phyloP scores from a whole-genome alignment of 2,113 vertebrate genomes.

The Rhipidura dahli region DNA sequence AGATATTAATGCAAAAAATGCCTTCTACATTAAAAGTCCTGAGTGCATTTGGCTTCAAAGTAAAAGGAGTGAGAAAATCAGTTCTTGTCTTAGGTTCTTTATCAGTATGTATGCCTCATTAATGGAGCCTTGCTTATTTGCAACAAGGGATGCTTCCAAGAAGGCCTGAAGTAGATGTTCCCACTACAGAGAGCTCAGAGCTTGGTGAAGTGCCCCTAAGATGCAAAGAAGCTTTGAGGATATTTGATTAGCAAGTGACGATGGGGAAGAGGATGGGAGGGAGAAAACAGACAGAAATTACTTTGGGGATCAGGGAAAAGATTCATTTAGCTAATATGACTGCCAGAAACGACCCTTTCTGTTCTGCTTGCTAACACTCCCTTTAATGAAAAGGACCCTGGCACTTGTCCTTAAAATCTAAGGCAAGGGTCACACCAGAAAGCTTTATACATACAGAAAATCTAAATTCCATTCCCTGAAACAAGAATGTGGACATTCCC shows the following conservation, averaged over 20 bases:
- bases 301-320: not conserved
- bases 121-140: not conserved
- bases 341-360: not conserved
- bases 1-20: not conserved
- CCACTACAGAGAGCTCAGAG: not conserved
- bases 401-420: not conserved
- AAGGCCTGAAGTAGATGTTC: not conserved
- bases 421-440: not conserved
- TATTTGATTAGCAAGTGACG: not conserved
- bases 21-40: not conserved
- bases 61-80: not conserved
- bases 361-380: not conserved
- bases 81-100: not conserved
- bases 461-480: not conserved
- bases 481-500: not conserved
- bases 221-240: not conserved
- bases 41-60: not conserved
- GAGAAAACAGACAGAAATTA: not conserved
- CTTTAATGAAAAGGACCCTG: not conserved
- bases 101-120: not conserved
- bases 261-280: not conserved
- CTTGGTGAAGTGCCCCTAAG: not conserved
- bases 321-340: not conserved
- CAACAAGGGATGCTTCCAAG: not conserved
- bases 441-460: not conserved